Evolutionary conservation across 2,113 vertebrate species (phyloP).

Genomic region (Parus major): DNA sequence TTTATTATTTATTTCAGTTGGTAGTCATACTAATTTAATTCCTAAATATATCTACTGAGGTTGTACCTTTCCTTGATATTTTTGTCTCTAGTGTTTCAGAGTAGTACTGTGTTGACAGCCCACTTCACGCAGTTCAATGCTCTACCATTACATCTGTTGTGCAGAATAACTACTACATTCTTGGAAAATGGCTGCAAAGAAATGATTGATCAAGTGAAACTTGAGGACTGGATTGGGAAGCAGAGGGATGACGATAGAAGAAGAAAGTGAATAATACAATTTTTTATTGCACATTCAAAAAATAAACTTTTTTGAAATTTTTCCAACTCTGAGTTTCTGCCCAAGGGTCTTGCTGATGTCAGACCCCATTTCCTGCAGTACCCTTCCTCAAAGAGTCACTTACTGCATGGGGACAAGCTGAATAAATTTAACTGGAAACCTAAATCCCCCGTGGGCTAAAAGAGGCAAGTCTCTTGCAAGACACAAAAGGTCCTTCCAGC

Average conservation of each 20-base stretch:
- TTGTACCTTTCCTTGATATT: background rate
- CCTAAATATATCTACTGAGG: background rate
- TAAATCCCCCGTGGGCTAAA: background rate
- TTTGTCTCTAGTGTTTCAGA: background rate
- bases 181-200: background rate
- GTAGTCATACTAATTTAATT: background rate
- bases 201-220: background rate
- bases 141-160: background rate
- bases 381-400: background rate
- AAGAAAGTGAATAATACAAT: background rate
- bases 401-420: background rate
- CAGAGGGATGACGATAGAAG: background rate
- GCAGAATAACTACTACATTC: background rate
- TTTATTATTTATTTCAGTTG: background rate
- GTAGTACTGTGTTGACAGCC: background rate
- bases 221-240: background rate
- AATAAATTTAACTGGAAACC: background rate
- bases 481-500: background rate
- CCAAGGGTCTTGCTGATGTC: background rate
- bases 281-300: background rate
- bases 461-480: background rate
- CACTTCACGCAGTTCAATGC: background rate
- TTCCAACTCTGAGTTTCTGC: background rate
- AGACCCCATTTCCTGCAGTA: background rate
- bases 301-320: background rate